Evolutionary conservation across 2,113 vertebrate genomes (phyloP).

Genomic region (Asarcornis scutulata): DNA sequence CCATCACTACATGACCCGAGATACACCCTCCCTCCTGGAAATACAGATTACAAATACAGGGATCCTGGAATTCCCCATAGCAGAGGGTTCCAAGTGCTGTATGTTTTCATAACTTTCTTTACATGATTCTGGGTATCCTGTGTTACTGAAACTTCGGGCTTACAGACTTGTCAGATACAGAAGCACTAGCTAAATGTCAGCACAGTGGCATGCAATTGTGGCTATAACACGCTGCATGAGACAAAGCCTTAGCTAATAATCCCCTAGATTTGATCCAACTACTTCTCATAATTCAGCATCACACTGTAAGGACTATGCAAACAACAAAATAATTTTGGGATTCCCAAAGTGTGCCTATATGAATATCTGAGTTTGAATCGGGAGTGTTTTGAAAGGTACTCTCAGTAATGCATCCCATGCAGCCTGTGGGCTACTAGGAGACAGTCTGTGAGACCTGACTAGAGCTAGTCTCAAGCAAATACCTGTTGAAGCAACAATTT

Average conservation of each 20-base stretch:
- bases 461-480: background rate
- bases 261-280: background rate
- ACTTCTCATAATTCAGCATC: background rate
- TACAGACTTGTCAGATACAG: background rate
- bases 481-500: background rate
- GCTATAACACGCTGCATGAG: background rate
- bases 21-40: background rate
- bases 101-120: background rate
- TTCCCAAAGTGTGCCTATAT: background rate
- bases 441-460: background rate
- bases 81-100: background rate
- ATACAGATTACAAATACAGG: background rate
- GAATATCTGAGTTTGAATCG: background rate
- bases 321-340: background rate
- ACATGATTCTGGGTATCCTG: background rate
- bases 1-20: background rate
- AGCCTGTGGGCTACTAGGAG: background rate
- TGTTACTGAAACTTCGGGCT: background rate
- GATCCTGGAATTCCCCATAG: background rate
- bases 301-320: background rate
- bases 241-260: background rate
- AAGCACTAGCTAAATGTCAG: background rate
- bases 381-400: background rate
- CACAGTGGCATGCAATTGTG: rapidly evolving
- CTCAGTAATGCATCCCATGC: background rate